These are phyloP conservation scores for Alethe castanea DNA, from an alignment of 2,113 vertebrate species.

Conservation along the genomic window DNA sequence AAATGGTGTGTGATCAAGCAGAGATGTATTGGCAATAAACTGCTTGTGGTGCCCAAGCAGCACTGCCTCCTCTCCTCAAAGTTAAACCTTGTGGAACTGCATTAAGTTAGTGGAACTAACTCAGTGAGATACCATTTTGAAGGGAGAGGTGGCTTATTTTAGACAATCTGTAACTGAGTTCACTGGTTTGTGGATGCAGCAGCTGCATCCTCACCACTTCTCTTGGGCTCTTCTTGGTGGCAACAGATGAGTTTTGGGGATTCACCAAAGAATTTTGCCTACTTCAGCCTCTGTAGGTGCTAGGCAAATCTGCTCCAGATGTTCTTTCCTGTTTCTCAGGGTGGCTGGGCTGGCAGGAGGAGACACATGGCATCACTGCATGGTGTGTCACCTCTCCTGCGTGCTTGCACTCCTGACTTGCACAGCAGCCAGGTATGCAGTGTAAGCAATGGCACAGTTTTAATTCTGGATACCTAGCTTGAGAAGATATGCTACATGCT, in stretches of 20 bases:
- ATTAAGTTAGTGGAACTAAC: neutral
- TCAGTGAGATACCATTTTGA: neutral
- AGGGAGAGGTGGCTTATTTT: neutral
- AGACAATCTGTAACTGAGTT: rapidly evolving
- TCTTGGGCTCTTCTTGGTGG: neutral
- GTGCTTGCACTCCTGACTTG: neutral
- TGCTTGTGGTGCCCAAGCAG: neutral
- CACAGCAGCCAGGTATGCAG: neutral
- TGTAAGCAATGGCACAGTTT: neutral
- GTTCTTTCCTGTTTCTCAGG: neutral
- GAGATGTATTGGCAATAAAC: rapidly evolving
- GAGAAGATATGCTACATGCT: neutral
- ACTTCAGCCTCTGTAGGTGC: neutral
- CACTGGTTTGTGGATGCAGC: neutral
- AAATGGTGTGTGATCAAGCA: neutral
- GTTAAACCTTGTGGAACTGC: neutral
- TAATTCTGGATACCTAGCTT: neutral
- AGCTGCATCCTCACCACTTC: neutral
- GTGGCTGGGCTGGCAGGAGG: neutral
- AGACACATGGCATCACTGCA: rapidly evolving
- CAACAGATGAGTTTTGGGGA: neutral
- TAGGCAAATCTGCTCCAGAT: neutral
- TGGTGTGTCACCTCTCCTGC: neutral
- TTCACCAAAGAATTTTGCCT: neutral
- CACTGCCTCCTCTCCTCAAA: neutral